Percentiles rank a stretch among this genome's conserved stretches.
Conservation (phyloP, 2,797 vertebrate genomes). For the Semotilus atromaculatus region DNA sequence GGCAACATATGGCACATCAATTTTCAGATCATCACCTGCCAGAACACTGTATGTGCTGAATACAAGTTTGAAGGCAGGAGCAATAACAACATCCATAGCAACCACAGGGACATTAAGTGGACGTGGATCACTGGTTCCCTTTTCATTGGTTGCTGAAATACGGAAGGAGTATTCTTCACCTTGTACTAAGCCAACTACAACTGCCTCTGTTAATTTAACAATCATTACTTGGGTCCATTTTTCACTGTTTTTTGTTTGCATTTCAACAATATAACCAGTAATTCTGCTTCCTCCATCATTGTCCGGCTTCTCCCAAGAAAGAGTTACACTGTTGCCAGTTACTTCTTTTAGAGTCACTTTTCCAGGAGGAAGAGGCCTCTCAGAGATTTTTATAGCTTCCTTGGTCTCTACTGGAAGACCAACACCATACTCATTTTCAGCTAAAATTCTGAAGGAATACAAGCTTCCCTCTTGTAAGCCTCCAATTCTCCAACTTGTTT, state of each 20-base stretch:
- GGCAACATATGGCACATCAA: conserved; percentile 92
- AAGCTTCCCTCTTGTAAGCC: conserved; percentile 92
- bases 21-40: conserved; percentile 94
- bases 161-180: conserved; percentile 98
- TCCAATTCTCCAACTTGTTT: conserved; percentile 94
- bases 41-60: conserved; percentile 93
- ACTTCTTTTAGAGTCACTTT: conserved; percentile 93
- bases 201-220: conserved; percentile 90
- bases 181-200: conserved; percentile 89
- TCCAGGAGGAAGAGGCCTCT: conserved; percentile 94
- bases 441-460: conserved; percentile 96
- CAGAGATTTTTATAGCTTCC: conserved; percentile 92
- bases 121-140: conserved; percentile 94
- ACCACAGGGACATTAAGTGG: conserved; percentile 89
- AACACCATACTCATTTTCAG: conserved; percentile 97
- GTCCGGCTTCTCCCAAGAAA: conserved; percentile 98
- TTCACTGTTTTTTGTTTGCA: conserved; percentile 96
- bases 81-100: conserved; percentile 93
- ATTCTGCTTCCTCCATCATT: conserved; percentile 98
- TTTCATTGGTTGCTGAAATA: conserved; percentile 94
- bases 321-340: conserved; percentile 87
- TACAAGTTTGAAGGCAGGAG: conserved; percentile 88
- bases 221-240: conserved; percentile 93
- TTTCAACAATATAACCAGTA: conserved; percentile 94
- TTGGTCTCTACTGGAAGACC: conserved; percentile 94